A percentile compares a stretch with the other conserved stretches of the same genome.
Conservation (phyloP, 1,140 invertebrate genomes). For the Papilio machaon region DNA sequence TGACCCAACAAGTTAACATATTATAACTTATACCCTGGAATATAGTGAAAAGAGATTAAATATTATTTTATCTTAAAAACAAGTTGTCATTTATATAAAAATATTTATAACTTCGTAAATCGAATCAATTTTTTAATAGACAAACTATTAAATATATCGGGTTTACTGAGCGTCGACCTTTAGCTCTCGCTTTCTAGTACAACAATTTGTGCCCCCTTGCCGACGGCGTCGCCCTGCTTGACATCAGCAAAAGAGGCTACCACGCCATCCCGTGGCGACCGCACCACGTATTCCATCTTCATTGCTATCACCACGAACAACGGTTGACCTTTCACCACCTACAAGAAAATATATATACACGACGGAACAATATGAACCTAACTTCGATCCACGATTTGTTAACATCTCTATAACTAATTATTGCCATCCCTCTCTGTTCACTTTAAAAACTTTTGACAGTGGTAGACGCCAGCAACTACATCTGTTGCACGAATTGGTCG, state of each 20-base stretch:
- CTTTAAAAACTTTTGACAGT: too few species aligned
- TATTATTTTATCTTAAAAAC: not conserved
- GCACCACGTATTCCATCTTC: constrained; percentile 99
- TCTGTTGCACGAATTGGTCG: too few species aligned
- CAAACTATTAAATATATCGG: too few species aligned
- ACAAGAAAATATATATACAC: not conserved
- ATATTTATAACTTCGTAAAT: too few species aligned
- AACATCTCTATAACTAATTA: too few species aligned
- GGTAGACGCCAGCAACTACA: too few species aligned
- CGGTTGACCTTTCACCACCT: constrained; percentile 91
- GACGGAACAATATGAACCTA: too few species aligned
- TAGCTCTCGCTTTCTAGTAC: constrained; percentile 76
- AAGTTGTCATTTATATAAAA: not conserved
- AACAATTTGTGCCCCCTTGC: constrained; percentile 87
- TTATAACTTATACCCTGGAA: too few species aligned
- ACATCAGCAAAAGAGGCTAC: constrained; percentile 87
- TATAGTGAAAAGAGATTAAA: not conserved
- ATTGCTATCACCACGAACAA: constrained; percentile 97
- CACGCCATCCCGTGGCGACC: constrained; percentile 88
- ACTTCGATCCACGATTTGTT: too few species aligned
- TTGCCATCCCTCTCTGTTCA: too few species aligned
- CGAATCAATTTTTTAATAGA: too few species aligned
- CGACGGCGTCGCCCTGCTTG: constrained; percentile 91
- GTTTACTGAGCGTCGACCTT: not conserved
- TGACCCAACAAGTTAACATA: too few species aligned